Evolutionary conservation across 1,140 invertebrate species (phyloP), one percentile per base, ranked within the genome.

Genomic region (Drosophila willistoni): DNA sequence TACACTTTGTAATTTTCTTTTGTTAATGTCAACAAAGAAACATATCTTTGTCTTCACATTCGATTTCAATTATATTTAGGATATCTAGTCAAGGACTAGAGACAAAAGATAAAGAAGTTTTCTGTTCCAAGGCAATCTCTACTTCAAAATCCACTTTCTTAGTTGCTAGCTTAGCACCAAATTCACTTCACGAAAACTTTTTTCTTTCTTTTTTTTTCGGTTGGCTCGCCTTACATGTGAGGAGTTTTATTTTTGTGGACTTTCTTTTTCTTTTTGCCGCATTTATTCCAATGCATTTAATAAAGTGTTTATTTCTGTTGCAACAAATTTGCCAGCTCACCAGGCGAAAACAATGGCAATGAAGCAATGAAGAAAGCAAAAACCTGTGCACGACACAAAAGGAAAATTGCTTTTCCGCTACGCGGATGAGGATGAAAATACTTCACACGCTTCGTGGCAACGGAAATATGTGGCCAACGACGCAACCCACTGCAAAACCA

Each of bases 261-360:
- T 34, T 56, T 73, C 14, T 25, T 62, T 56, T 73, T 42, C 14
- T 25, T 25, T 55, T 39, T 10, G 64, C 62, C 57, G 81, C 82
- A 68, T 77, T 86, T 85, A 86, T 87, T 90, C 84, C 71, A 84
- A 89, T 90, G 84, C 84, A 89, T 89, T 89, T 89, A 89, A 89
- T 89, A 89, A 89, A 90, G 84, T 89, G 84, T 89, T 89, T 89
- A 89, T 89, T 84, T 89, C 81, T 79, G 81, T 80, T 90, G 80
- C 77, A 84, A 89, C 85, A 89, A 89, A 89, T 90, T 89, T 89
- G 84, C 85, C 77, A 84, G 85, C 84, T 86, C 79, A 89, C 84
- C 57, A 55, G 65, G 34, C 59, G 71, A 81, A 84, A 81, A 89
- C 80, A 83, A 86, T 87, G 70, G 75, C 68, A 79, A 66, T 67